Evolutionary conservation across 2,113 vertebrate genomes (phyloP).

Genomic region (Natator depressus): DNA sequence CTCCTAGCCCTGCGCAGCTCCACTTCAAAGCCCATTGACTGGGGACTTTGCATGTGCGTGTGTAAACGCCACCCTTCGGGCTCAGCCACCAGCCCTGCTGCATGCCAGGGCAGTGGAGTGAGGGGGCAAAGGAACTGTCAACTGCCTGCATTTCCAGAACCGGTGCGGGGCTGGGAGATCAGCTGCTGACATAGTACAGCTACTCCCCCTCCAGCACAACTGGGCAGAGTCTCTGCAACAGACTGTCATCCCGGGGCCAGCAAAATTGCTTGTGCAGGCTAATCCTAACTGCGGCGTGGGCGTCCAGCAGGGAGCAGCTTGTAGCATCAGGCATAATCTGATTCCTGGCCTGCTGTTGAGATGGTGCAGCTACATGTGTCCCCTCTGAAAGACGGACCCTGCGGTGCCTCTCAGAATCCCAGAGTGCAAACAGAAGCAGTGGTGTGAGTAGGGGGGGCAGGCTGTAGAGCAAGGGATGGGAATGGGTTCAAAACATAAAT

Average conservation of each 20-base stretch:
- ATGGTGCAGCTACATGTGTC: not conserved
- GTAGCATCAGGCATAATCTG: not conserved
- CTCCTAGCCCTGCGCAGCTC: not conserved
- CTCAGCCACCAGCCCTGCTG: not conserved
- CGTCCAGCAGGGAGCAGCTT: not conserved
- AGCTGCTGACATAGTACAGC: not conserved
- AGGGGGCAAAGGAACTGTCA: not conserved
- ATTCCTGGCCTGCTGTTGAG: not conserved
- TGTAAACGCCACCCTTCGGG: not conserved
- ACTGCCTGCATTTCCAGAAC: not conserved
- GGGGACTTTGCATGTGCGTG: not conserved
- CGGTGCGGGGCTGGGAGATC: not conserved
- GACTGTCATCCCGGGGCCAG: not conserved
- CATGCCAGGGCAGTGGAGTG: not conserved
- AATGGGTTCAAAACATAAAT: not conserved
- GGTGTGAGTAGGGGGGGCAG: fast-evolving
- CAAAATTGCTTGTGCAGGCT: not conserved
- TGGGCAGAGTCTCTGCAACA: not conserved
- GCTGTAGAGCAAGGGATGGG: fast-evolving
- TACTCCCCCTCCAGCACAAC: not conserved
- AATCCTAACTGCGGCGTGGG: not conserved
- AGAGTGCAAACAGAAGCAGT: not conserved
- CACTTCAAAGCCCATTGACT: not conserved
- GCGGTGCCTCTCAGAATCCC: not conserved
- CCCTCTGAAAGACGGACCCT: fast-evolving